phyloP scores from a whole-genome alignment of 2,797 vertebrate species.

The Smutsia gigantea region DNA sequence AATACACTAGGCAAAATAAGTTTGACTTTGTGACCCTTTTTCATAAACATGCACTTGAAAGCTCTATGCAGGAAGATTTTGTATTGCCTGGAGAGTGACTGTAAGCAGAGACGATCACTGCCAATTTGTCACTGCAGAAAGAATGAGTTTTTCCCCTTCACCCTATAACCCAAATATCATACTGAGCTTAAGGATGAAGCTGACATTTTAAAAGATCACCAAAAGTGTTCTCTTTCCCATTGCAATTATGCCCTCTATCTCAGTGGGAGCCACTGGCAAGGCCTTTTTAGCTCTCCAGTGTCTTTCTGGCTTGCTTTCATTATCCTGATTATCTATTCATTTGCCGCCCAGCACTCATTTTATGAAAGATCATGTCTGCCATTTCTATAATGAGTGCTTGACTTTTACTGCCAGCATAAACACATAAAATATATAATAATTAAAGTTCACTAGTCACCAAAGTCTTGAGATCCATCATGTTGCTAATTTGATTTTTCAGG shows the following conservation, averaged over 20 bases:
- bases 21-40: constrained; percentile 52
- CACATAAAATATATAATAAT: constrained; percentile 81
- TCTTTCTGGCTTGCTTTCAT: constrained; percentile 79
- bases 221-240: constrained; percentile 81
- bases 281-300: constrained; percentile 53
- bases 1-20: constrained; percentile 25
- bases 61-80: constrained; percentile 4
- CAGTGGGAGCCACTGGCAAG: constrained; percentile 70
- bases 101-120: constrained; percentile 57
- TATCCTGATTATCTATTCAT: constrained; percentile 81
- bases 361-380: constrained; percentile 83
- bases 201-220: constrained; percentile 88
- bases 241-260: constrained; percentile 80
- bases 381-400: constrained; percentile 84
- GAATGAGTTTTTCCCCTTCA: constrained; percentile 71
- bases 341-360: constrained; percentile 78
- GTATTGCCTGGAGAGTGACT: constrained; percentile 30
- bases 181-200: constrained; percentile 80
- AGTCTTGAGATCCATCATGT: constrained; percentile 76
- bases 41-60: constrained; percentile 3
- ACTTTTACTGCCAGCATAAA: constrained; percentile 85
- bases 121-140: constrained; percentile 70
- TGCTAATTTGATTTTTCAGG: constrained; percentile 82
- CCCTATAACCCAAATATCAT: constrained; percentile 86
- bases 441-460: constrained; percentile 83